Base-by-base conservation (phyloP, 2,113 vertebrate species). In the Smithornis capensis region DNA sequence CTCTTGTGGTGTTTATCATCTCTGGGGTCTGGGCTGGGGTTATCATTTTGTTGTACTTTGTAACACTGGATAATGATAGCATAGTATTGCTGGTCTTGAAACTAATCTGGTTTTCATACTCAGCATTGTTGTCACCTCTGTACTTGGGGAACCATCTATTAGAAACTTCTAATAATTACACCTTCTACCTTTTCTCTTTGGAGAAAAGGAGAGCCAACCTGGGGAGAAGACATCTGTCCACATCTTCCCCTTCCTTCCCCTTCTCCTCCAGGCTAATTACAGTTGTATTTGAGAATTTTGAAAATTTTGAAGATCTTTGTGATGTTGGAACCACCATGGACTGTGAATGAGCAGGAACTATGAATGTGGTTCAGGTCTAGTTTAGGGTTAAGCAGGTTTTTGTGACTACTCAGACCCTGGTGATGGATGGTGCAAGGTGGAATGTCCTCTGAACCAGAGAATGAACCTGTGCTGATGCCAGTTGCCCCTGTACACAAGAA, bases 131-230 rank as follows among this genome's bases (percentile, higher is more conserved):
- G 18, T 42, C 62, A 62, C 55, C 55, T 60, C 53, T 62, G 62
- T 68, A n/a, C 60, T 75, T 62, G 27, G 23, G 27, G 42, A 75
- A 3, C 19, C 40, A 29, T 37, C 13, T 86, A 0, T 50, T 29
- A 49, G 47, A 63, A 69, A 37, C 55, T 56, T 37, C 19, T 69
- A 16, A 63, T 25, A 75, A n/a, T 81, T 50, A 25, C 53, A 79
- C 6, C 0, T 8, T 74, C 47, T 42, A 38, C 68, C 14, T 55
- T 67, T 80, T 37, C 53, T n/a, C 40, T 31, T 81, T 0, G 0
- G 75, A 62, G n/a, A n/a, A n/a, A n/a, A n/a, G n/a, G n/a, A n/a
- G 35, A 68, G 31, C 55, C 55, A 56, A 2, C 31, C 47, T 44
- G 16, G 6, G 6, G 16, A 37, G 68, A 60, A 68, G 40, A 31